Base-by-base conservation (phyloP, 2,888 invertebrate species). In the Trissolcus brochymenae region DNA sequence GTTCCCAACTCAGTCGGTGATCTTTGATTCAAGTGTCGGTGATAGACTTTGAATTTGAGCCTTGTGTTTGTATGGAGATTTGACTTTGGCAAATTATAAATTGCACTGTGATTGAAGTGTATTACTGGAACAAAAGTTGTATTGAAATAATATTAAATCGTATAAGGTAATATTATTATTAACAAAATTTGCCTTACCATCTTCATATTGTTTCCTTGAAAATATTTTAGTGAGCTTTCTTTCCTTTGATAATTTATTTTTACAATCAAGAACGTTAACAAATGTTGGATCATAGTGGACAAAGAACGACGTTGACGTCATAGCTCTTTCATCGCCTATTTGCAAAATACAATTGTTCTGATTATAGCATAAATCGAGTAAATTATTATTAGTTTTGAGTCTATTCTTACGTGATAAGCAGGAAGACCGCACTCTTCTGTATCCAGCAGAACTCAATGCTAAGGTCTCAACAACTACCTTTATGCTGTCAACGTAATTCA, bases 271-370 rank as follows among this genome's bases (percentile, higher is more conserved):
- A 1, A 74, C 65, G 70, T 87, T 82, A 43, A 81, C 81, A 78
- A 90, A 89, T 19, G 88, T 89, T 70, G 90, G 81, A 72, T 88
- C 83, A 82, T 91, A 91, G 75, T 91, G 90, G 43, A 91, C 84
- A 83, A 90, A 90, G 83, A 90, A 91, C 25, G 89, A 90, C 21
- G 85, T 81, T 13, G 84, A 81, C n/a, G 81, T 25, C 43, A 83
- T 82, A 16, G 79, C 60, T 40, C 80, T 81, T 68, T 87, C 84
- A 53, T 82, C 82, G 14, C 83, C 85, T 84, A 4, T 14, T 16
- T 6, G 2, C 11, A 46, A 46, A 46, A 2, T 35, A 11, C 9
- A 35, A 35, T 35, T 35, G 35, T 35, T 11, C 35, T 2, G 14
- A 17, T 51, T 51, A 51, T 13, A 19, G 16, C 2, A 51, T 9